Base-by-base conservation (phyloP, 35 echinoderm and acorn worm species). In the Apostichopus californicus region DNA sequence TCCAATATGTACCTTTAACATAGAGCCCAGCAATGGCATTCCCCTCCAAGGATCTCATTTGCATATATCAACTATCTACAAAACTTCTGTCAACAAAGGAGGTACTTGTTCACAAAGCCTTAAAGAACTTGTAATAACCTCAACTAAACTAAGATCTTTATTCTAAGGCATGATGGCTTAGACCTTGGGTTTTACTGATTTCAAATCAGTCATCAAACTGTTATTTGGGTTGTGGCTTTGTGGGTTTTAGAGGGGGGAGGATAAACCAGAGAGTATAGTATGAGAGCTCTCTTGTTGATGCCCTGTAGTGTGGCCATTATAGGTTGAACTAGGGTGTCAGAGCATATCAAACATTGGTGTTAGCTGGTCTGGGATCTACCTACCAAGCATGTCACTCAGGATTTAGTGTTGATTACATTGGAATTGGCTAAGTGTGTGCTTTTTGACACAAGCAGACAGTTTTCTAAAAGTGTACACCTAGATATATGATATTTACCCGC, bases 51-150 rank as follows among this genome's bases (percentile, higher is more conserved):
- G 24, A 54, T 53, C 79, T 83, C 52, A 83, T 83, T 83, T 54
- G 80, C 80, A 83, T 83, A 56, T 83, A 56, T 83, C 46, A 83
- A 83, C 80, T 83, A n/a, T 56, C 55, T 83, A n/a, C 46, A 18
- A 83, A 83, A 83, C 55, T 83, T 83, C 18, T 83, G 80, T 83
- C 80, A 83, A 83, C 80, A 83, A 83, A 55, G 80, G 55, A 83
- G 80, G 80, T 55, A 56, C 55, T 83, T 83, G 80, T 83, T 56
- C 13, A 55, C 52, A 83, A 46, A 54, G 80, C 53, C 17, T 68
- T 18, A 68, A 68, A 55, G 80, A 54, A 15, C 11, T 25, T 25
- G 9, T 34, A 20, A 53, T 5, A 55, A 55, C 80, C 52, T 56
- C 46, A 18, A 83, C 24, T n/a, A 83, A 83, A 83, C 80, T 57